phyloP scores from a whole-genome alignment of 2,113 vertebrate species.

The Rhea pennata region DNA sequence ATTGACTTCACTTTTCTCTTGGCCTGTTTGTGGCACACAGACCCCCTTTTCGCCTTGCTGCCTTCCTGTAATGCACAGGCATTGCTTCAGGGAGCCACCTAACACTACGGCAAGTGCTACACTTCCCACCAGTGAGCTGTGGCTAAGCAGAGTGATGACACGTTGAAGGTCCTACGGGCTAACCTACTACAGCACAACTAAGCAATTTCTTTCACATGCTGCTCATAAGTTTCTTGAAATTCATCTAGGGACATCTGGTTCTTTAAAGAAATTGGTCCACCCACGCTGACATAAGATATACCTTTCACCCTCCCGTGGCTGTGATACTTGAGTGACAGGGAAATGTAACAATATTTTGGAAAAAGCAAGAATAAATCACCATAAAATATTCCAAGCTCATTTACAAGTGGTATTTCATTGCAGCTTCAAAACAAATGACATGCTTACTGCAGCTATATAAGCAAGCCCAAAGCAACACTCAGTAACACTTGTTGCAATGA shows the following conservation, averaged over 20 bases:
- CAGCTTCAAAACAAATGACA: constrained; percentile 34
- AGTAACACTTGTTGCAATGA: constrained; percentile 3
- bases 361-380: background rate
- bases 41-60: background rate
- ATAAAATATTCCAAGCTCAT: background rate
- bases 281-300: background rate
- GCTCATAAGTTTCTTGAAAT: background rate
- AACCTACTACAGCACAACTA: background rate
- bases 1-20: background rate
- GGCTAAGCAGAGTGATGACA: background rate
- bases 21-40: background rate
- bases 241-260: background rate
- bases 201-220: background rate
- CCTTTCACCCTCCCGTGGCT: background rate
- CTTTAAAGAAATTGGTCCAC: background rate
- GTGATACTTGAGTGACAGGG: background rate
- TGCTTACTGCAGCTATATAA: constrained; percentile 12
- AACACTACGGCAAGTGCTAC: rapidly evolving
- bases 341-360: background rate
- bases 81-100: background rate
- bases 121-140: background rate
- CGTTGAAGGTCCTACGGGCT: background rate
- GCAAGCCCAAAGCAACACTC: constrained; percentile 41
- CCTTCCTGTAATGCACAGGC: background rate
- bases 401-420: constrained; percentile 19